Conservation (phyloP, 2,797 vertebrate genomes). For the Thaleichthys pacificus region DNA sequence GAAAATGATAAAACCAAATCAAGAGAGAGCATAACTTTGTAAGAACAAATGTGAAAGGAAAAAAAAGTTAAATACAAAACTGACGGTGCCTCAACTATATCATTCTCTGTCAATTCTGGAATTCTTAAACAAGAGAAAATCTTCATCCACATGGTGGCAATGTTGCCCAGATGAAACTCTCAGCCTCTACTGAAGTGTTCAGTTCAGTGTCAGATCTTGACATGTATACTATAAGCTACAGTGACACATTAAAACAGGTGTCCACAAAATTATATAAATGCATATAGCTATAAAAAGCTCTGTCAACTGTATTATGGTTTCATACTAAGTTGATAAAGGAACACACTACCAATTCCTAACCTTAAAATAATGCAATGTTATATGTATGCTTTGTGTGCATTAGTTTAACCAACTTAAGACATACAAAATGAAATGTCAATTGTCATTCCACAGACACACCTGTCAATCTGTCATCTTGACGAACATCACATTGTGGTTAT, state of each 20-base stretch:
- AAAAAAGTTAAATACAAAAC: not conserved
- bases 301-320: too few species aligned
- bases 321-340: too few species aligned
- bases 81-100: not conserved
- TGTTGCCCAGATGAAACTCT: constrained; percentile 48
- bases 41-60: not conserved
- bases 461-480: constrained; percentile 57
- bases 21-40: too few species aligned
- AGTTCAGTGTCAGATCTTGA: too few species aligned
- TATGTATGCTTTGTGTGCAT: too few species aligned
- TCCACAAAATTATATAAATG: too few species aligned
- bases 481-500: constrained; percentile 50
- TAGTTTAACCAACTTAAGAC: too few species aligned
- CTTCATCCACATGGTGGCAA: constrained; percentile 55
- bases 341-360: too few species aligned
- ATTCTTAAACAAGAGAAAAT: not conserved
- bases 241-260: too few species aligned
- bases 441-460: constrained; percentile 46
- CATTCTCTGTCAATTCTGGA: not conserved
- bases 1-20: constrained; percentile 1
- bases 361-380: too few species aligned
- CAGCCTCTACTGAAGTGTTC: not conserved
- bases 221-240: not conserved
- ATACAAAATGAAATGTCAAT: not conserved
- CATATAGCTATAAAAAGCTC: too few species aligned